Evolutionary conservation across 2,797 vertebrate species (phyloP), one percentile per base, ranked within the genome.

Genomic region (Ctenochaetus hawaiiensis): DNA sequence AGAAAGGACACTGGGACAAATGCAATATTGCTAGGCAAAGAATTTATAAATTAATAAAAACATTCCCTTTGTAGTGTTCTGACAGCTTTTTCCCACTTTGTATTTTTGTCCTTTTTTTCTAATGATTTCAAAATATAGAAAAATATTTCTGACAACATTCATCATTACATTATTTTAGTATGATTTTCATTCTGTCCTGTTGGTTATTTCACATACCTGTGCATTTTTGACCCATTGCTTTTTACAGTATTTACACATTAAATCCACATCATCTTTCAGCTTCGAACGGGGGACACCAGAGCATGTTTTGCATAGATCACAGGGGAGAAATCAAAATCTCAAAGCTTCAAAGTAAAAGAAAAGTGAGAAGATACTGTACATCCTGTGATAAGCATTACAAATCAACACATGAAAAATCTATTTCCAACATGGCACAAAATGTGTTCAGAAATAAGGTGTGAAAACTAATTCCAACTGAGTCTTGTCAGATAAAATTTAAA

Each of bases 1-100:
- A 91, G 76, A 91, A 87, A 85, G 67, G 62, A 93, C 65, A 91
- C 80, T 62, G 72, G 60, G 88, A 88, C 87, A 88, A 82, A 47
- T 8, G 59, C 41, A 6, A 77, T 94, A 92, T 94, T 95, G 94
- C 94, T 93, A 93, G 92, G 90, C 94, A 95, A 95, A 94, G 87
- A 94, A 87, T 95, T 95, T 96, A 95, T 95, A 95, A 96, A 96
- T 96, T 94, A 96, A 96, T 95, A 95, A 92, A 95, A 95, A 95
- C 93, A 94, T 94, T 95, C 95, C 95, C 95, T 95, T 95, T 93
- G 92, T 93, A 94, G 93, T 95, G 93, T 95, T 94, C 85, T 88
- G 85, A 92, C 93, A 94, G 88, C 70, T 86, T 91, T 88, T 72
- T 79, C 86, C 88, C 81, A 84, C 81, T 82, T 83, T 72, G 83